Evolutionary conservation across 1,140 invertebrate genomes (phyloP).

Genomic region (Linepithema humile): DNA sequence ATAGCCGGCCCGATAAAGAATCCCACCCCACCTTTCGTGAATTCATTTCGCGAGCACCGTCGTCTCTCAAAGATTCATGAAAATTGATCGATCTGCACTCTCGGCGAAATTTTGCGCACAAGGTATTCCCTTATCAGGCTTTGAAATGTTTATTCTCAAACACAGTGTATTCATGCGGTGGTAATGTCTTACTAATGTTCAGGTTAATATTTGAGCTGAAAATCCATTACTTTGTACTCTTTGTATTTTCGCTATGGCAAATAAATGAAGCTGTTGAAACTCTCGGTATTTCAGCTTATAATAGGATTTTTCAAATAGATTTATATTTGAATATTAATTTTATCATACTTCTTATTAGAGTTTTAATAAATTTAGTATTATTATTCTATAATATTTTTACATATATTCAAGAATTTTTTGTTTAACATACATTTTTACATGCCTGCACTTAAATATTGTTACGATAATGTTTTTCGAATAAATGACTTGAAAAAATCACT

Average conservation of each 20-base stretch:
- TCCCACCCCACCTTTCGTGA: conserved; percentile 53
- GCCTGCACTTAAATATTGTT: neutral
- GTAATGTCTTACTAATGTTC: neutral
- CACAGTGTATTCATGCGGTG: neutral
- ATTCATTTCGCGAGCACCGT: conserved; percentile 61
- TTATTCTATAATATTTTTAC: too few relatives aligned
- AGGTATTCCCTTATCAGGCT: neutral
- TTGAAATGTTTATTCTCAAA: neutral
- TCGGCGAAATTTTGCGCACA: conserved; percentile 33
- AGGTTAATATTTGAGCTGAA: neutral
- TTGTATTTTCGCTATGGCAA: neutral
- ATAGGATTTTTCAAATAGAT: too few relatives aligned
- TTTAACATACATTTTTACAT: neutral
- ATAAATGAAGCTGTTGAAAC: neutral
- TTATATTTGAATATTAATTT: too few relatives aligned
- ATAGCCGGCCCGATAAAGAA: conserved; percentile 54
- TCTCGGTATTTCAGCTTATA: neutral
- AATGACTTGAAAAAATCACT: too few relatives aligned
- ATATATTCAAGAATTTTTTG: neutral
- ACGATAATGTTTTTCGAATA: neutral
- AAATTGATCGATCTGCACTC: conserved; percentile 57
- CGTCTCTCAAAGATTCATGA: conserved; percentile 13
- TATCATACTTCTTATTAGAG: too few relatives aligned
- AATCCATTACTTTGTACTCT: conserved; percentile 2
- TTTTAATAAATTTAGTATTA: too few relatives aligned